Conservation (phyloP, 2,888 invertebrate species). For the Pelosia muscerda region DNA sequence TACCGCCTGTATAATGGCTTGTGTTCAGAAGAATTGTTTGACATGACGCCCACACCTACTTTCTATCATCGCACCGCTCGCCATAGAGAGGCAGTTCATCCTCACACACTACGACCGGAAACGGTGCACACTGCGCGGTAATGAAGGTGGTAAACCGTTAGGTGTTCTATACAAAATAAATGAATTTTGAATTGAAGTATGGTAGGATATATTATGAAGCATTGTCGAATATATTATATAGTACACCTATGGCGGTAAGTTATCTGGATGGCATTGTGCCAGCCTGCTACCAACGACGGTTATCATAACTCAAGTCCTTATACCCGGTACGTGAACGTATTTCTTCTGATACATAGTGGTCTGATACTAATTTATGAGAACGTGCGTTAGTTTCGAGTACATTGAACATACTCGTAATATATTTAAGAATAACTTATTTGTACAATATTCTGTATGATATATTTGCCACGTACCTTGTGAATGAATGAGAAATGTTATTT, state of each 20-base stretch:
- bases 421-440: not conserved
- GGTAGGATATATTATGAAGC: too few relatives aligned
- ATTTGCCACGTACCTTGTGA: not conserved
- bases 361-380: conserved; percentile 26
- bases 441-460: not conserved
- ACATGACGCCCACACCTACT: too few relatives aligned
- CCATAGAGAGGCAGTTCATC: too few relatives aligned
- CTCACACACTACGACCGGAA: too few relatives aligned
- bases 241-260: conserved; percentile 19
- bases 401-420: conserved; percentile 4
- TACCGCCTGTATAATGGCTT: too few relatives aligned
- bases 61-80: too few relatives aligned
- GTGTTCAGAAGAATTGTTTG: too few relatives aligned
- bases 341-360: conserved; percentile 23
- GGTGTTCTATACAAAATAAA: too few relatives aligned
- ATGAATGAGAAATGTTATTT: not conserved
- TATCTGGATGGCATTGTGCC: conserved; percentile 39
- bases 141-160: too few relatives aligned
- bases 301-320: conserved; percentile 30
- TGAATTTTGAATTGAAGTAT: too few relatives aligned
- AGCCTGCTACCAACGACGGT: conserved; percentile 20
- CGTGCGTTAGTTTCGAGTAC: not conserved
- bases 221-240: not conserved
- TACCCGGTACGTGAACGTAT: conserved; percentile 21
- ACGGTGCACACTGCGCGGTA: too few relatives aligned